Evolutionary conservation across 2,888 invertebrate species (phyloP), one percentile per base, ranked within the genome.

Genomic region (Aporophyla nigra): DNA sequence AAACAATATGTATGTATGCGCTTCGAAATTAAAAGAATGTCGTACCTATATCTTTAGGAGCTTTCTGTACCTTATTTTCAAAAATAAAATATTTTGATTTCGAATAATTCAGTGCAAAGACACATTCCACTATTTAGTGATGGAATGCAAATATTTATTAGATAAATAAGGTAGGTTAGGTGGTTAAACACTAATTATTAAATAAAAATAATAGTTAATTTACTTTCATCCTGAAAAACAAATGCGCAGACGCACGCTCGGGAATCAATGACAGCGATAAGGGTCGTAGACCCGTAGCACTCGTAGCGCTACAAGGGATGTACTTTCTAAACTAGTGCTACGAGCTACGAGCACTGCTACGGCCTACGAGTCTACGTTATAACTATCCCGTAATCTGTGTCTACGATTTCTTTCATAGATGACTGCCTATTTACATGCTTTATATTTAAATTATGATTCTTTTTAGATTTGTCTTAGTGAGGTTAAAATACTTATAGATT

Each of bases 321-420:
- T 33, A 40, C 33, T 74, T 46, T 54, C 40, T 72, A 43, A 53
- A 71, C 40, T n/a, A 53, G 40, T 54, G 80, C 80, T 62, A 77
- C 74, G 81, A 27, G 16, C 53, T 79, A 40, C 54, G 54, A 19
- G n/a, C n/a, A n/a, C 1, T 7, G 56, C 61, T 61, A 59, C 74
- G 73, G n/a, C 16, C 56, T 77, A 58, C 78, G 69, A 54, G 61
- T 54, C 76, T 80, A 80, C 61, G 80, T 16, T 5, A 1, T 21
- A 12, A 9, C 58, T 71, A 59, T 53, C 49, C 21, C 19, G 24
- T 24, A 16, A 27, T 21, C 1, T 46, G 12, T 53, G 33, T 40
- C 40, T 49, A 76, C 46, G n/a, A n/a, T 43, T 59, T 19, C 5
- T 14, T 21, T 74, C 16, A 16, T 43, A 72, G 27, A 21, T 0